Evolutionary conservation across 2,888 invertebrate species (phyloP).

Genomic region (Rhaphigaster nebulosa): DNA sequence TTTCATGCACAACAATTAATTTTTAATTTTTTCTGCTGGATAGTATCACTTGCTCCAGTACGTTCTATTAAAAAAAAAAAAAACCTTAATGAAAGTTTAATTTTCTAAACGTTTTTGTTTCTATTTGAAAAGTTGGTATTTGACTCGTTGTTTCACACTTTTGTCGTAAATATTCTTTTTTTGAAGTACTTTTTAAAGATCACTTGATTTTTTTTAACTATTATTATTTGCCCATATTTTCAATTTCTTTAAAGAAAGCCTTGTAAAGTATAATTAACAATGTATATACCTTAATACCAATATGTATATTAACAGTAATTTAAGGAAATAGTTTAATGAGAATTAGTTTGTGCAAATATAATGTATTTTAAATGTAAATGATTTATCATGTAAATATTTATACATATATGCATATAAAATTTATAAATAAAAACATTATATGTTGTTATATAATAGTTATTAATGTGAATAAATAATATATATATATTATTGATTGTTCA

Average conservation of each 20-base stretch:
- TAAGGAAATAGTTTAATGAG: conserved; percentile 38
- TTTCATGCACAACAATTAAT: too few relatives aligned
- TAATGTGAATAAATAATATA: conserved; percentile 58
- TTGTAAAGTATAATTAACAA: conserved; percentile 45
- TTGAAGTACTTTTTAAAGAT: too few relatives aligned
- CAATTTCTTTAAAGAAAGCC: neutral
- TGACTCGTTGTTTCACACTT: too few relatives aligned
- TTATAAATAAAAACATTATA: conserved; percentile 45
- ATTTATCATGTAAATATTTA: conserved; percentile 54
- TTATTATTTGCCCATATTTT: neutral
- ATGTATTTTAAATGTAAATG: conserved; percentile 56
- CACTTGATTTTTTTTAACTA: neutral
- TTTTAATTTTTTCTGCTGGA: too few relatives aligned
- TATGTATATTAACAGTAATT: conserved; percentile 58
- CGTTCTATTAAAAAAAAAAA: too few relatives aligned
- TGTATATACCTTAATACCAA: conserved; percentile 52
- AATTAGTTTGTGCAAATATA: conserved; percentile 53
- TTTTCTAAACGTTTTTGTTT: too few relatives aligned
- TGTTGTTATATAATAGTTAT: conserved; percentile 53
- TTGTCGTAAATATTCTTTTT: too few relatives aligned
- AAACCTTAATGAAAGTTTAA: too few relatives aligned
- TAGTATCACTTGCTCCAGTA: too few relatives aligned
- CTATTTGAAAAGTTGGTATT: too few relatives aligned
- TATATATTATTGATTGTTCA: conserved; percentile 51
- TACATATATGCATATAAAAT: conserved; percentile 52